Evolutionary conservation across 2,113 vertebrate species (phyloP), one percentile per base, ranked within the genome.

Genomic region (Crocuta crocuta): DNA sequence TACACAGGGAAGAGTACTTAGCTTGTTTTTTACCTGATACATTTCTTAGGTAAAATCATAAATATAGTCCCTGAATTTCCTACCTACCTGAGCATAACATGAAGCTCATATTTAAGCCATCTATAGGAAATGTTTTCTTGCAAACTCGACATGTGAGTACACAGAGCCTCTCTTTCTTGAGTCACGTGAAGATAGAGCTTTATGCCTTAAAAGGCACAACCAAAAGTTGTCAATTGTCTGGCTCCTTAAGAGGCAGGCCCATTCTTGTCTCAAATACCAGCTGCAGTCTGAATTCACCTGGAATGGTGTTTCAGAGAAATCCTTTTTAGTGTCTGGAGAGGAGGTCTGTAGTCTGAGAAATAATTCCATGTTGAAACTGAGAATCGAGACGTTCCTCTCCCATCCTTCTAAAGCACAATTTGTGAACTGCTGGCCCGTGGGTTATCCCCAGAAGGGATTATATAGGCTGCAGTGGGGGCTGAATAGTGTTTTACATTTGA

Each of bases 401-500:
- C 83, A 74, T n/a, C 23, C 24, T 71, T 93, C 86, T 33, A 76
- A 80, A 61, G 80, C 4, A 58, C 45, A 95, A 90, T 93, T 90
- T 68, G 74, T 73, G 68, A 95, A 88, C 83, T 92, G 55, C 68
- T 95, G 96, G 94, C 86, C 70, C 70, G 23, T 0, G 1, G 63
- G 70, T 95, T 86, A 95, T 63, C 43, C 70, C 84, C 84, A 81
- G 94, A 94, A 97, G 90, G 85, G 78, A 94, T 92, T 61, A 90
- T 74, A 92, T 12, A 92, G 83, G 80, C 83, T 92, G 74, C 28
- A 80, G 48, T 79, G 68, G 48, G 79, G 81, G 48, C 33, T n/a
- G 76, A 91, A 81, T 50, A 81, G 90, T 96, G 92, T 96, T 97
- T 91, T 95, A 97, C 94, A 97, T 97, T 97, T 94, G 92, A 95